phyloP scores from a whole-genome alignment of 2,888 invertebrate species.

The Linyphia triangularis region DNA sequence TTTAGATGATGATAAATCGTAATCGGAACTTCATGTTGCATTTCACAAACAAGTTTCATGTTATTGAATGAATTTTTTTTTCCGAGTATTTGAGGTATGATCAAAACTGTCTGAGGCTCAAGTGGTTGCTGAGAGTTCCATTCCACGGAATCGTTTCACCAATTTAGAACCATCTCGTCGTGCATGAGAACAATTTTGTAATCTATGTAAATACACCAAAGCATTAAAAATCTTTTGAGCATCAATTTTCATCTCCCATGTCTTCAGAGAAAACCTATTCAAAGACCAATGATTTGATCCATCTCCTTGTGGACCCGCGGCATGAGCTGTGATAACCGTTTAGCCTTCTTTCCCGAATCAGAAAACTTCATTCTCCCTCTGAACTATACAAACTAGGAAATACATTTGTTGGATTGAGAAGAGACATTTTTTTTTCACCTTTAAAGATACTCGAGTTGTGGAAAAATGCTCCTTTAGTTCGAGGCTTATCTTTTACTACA shows the following conservation, averaged over 20 bases:
- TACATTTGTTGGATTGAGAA: not conserved
- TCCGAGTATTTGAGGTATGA: not conserved
- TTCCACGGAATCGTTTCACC: not conserved
- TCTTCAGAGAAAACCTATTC: constrained; percentile 15
- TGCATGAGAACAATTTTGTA: constrained; percentile 9
- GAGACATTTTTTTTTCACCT: too few relatives aligned
- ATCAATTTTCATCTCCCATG: constrained; percentile 24
- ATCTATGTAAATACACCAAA: constrained; percentile 60
- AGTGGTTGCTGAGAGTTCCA: not conserved
- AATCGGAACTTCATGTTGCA: not conserved
- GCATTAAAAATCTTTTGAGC: constrained; percentile 6
- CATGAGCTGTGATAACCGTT: constrained; percentile 69
- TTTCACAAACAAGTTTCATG: not conserved
- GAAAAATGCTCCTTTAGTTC: too few relatives aligned
- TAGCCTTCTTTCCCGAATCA: constrained; percentile 46
- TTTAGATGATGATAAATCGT: not conserved
- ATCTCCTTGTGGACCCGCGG: constrained; percentile 56
- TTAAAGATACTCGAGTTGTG: too few relatives aligned
- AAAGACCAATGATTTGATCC: constrained; percentile 48
- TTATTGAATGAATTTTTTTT: not conserved
- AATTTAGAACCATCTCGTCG: constrained; percentile 4
- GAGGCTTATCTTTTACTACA: too few relatives aligned
- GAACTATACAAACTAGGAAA: not conserved
- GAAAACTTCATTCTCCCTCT: not conserved
- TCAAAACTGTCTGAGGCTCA: constrained; percentile 1